Percentiles rank a stretch among this genome's conserved stretches.
Evolutionary conservation across 1,140 invertebrate species (phyloP).

Genomic region (Sycophaga agraensis): DNA sequence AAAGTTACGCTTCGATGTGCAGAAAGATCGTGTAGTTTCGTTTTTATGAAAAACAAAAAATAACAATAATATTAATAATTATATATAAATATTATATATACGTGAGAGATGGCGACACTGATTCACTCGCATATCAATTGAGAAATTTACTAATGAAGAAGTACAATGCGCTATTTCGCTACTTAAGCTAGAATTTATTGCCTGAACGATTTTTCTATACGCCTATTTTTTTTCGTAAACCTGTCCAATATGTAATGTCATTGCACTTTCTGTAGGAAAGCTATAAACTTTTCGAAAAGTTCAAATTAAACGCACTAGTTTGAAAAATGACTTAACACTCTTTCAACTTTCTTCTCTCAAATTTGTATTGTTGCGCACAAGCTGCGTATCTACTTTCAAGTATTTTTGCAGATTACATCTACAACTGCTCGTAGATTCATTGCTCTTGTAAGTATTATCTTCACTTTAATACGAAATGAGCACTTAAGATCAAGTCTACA

Average conservation of each 20-base stretch:
- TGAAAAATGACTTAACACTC: slow-evolving; percentile 2
- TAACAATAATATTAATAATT: too few species aligned
- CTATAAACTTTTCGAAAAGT: slow-evolving; percentile 5
- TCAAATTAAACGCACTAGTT: slow-evolving; percentile 10
- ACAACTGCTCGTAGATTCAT: slow-evolving; percentile 14
- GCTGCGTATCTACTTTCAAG: slow-evolving; percentile 1
- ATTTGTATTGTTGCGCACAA: slow-evolving; percentile 14
- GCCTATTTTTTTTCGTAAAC: slow-evolving; percentile 4
- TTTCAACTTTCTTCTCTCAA: slow-evolving; percentile 12
- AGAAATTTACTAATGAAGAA: slow-evolving; percentile 26
- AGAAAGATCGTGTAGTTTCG: slow-evolving; percentile 1
- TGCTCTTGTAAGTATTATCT: slow-evolving; percentile 10
- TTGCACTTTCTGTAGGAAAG: slow-evolving; percentile 12
- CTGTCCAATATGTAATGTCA: slow-evolving; percentile 4
- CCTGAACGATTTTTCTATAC: slow-evolving; percentile 22
- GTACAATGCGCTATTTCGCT: slow-evolving; percentile 28
- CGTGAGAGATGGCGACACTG: slow-evolving; percentile 5
- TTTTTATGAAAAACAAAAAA: background rate
- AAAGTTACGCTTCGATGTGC: slow-evolving; percentile 22
- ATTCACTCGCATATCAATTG: slow-evolving; percentile 29
- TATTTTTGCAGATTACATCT: slow-evolving; percentile 8
- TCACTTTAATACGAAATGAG: background rate
- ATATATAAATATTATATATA: too few species aligned
- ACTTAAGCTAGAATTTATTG: slow-evolving; percentile 19
- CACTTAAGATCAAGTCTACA: slow-evolving; percentile 8